phyloP scores from a whole-genome alignment of 1,140 invertebrate genomes.

The Drosophila elegans region DNA sequence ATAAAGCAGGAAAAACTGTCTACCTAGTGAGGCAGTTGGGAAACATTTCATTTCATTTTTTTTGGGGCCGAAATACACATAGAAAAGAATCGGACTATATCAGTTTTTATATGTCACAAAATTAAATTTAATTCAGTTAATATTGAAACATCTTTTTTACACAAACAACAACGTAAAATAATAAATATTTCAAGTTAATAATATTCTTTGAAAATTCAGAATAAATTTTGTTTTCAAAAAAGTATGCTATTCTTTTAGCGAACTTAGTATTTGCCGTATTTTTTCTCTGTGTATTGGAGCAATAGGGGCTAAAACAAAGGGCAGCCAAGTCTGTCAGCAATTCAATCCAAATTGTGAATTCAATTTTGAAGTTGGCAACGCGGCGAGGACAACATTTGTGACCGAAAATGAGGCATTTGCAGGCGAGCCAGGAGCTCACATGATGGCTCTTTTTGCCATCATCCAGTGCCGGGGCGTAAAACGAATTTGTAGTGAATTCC shows the following conservation, averaged over 20 bases:
- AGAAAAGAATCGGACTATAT: neutral
- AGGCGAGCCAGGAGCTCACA: constrained; percentile 35
- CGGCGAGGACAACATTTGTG: constrained; percentile 54
- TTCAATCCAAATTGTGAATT: constrained; percentile 75
- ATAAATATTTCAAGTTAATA: too few species aligned
- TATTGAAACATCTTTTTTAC: too few species aligned
- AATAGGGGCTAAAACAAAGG: constrained; percentile 57
- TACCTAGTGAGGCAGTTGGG: constrained; percentile 25
- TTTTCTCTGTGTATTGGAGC: constrained; percentile 1
- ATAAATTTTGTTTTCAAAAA: neutral
- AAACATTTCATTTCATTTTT: neutral
- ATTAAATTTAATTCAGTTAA: too few species aligned
- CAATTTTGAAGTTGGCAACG: constrained; percentile 74
- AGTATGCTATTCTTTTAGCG: neutral
- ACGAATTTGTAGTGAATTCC: constrained; percentile 74
- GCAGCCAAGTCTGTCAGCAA: constrained; percentile 46
- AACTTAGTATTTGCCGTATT: neutral
- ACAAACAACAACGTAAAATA: too few species aligned
- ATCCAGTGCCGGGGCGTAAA: constrained; percentile 44
- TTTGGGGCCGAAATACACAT: neutral
- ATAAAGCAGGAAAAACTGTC: constrained; percentile 66
- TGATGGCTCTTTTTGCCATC: constrained; percentile 18
- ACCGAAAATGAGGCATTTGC: constrained; percentile 58
- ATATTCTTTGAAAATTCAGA: too few species aligned
- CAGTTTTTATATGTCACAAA: neutral